Base-by-base conservation (phyloP, 2,888 invertebrate genomes). In the Oxyteleia sp. region DNA sequence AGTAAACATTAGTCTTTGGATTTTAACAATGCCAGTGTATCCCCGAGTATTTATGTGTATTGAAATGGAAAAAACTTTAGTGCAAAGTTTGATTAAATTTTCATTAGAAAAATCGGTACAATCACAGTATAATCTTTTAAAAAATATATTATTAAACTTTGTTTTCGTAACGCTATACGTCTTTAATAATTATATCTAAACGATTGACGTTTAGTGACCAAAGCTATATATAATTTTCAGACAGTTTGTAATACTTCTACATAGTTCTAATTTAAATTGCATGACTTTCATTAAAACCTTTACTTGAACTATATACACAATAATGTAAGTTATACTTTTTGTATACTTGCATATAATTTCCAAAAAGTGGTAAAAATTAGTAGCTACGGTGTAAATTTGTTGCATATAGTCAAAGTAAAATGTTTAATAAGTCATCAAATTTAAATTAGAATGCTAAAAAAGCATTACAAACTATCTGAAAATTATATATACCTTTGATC, bases 1-100 rank as follows among this genome's bases (percentile, higher is more conserved):
- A 93, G 81, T 92, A 84, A 90, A 83, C 1, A 16, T 32, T 15
- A 35, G 29, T n/a, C 10, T 23, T 0, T 43, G 18, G 15, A 11
- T 59, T 41, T 35, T n/a, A 15, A 45, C 45, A 29, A 64, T 43
- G 51, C 20, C 55, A 45, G 81, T 81, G 85, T 80, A 32, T 26
- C 15, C 41, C 15, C 15, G 41, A 13, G 15, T 41, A 15, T 13
- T 41, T 13, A 43, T 41, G 8, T 43, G 15, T n/a, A n/a, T n/a
- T n/a, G n/a, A n/a, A n/a, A n/a, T n/a, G n/a, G n/a, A n/a, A n/a
- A n/a, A n/a, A n/a, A n/a, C n/a, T n/a, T n/a, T n/a, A n/a, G n/a
- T n/a, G n/a, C n/a, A n/a, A n/a, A 45, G 26, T 23, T 5, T 43
- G 10, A 20, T n/a, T n/a, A n/a, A n/a, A n/a, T n/a, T n/a, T n/a